Percentiles rank a stretch among this genome's conserved stretches.
Evolutionary conservation across 2,113 vertebrate species (phyloP).

Genomic region (Muntiacus muntjak): DNA sequence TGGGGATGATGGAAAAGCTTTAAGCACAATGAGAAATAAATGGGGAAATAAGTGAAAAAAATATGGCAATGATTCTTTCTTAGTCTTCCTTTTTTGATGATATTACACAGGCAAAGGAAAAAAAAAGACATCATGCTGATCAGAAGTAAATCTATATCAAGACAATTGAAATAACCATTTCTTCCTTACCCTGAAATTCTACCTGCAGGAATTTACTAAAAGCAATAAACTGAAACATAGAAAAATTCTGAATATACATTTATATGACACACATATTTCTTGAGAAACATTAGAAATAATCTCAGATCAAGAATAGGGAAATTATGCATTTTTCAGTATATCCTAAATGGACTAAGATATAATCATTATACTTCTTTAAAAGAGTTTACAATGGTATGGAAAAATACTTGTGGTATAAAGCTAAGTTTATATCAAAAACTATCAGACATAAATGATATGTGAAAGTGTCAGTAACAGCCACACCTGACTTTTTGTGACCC

Average conservation of each 20-base stretch:
- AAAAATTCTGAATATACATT: background rate
- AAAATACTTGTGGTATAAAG: background rate
- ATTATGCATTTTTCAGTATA: background rate
- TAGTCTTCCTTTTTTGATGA: background rate
- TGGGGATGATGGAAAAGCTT: background rate
- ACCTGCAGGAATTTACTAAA: background rate
- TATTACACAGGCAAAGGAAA: background rate
- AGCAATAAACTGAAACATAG: background rate
- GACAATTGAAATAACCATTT: background rate
- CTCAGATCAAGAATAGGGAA: background rate
- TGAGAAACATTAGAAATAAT: background rate
- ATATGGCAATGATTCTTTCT: background rate
- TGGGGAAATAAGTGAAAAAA: background rate
- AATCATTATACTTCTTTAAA: background rate
- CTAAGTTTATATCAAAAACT: background rate
- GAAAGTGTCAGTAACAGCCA: background rate
- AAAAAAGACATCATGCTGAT: background rate
- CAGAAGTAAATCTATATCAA: background rate
- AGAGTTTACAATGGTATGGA: background rate
- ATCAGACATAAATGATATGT: background rate
- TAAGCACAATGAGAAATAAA: background rate
- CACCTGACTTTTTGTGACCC: background rate
- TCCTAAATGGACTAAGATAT: background rate
- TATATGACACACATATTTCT: background rate
- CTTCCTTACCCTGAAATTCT: background rate